phyloP scores from a whole-genome alignment of 2,888 invertebrate genomes.

The Ganaspis brasiliensis region DNA sequence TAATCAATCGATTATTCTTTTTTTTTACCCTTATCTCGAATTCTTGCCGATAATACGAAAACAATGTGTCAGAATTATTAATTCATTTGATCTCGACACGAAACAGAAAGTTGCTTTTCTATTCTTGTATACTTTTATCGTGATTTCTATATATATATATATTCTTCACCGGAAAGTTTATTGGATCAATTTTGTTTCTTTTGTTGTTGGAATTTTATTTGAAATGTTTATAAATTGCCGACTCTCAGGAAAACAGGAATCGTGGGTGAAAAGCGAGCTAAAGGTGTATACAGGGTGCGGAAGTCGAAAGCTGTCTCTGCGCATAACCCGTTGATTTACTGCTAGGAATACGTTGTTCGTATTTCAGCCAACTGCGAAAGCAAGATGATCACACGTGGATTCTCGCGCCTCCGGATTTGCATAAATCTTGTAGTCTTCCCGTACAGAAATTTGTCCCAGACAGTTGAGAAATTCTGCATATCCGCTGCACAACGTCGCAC shows the following conservation, averaged over 20 bases:
- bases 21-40: not conserved
- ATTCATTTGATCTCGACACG: not conserved
- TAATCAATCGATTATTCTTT: constrained; percentile 18
- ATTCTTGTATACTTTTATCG: too few relatives aligned
- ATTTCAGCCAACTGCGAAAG: constrained; percentile 49
- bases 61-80: not conserved
- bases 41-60: not conserved
- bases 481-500: too few relatives aligned
- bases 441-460: too few relatives aligned
- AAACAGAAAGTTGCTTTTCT: too few relatives aligned
- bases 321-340: constrained; percentile 77
- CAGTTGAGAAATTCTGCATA: too few relatives aligned
- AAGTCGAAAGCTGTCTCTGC: constrained; percentile 53
- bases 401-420: constrained; percentile 72
- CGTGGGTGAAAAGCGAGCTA: constrained; percentile 39
- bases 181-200: constrained; percentile 1
- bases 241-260: not conserved
- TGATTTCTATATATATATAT: too few relatives aligned
- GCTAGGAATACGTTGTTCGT: constrained; percentile 67
- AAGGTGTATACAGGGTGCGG: constrained; percentile 56
- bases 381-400: constrained; percentile 45
- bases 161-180: too few relatives aligned
- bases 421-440: constrained; percentile 68
- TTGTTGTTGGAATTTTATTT: not conserved
- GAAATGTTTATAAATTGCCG: constrained; percentile 4